phyloP scores from a whole-genome alignment of 2,888 invertebrate species.

The Lochmaea crataegi region DNA sequence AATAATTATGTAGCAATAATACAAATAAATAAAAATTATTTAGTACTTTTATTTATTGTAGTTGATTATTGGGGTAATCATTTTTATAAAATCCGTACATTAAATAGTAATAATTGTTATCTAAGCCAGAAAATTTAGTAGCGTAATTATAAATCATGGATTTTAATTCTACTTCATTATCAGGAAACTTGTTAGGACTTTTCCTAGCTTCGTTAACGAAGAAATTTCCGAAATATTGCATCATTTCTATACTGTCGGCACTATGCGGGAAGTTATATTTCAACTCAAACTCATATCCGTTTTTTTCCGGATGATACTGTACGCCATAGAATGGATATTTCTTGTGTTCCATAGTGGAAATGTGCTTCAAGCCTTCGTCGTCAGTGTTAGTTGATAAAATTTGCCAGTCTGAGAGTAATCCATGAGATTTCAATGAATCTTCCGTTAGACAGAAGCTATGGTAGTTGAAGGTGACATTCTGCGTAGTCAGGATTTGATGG shows the following conservation, averaged over 20 bases:
- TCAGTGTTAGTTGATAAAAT: constrained; percentile 80
- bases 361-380: constrained; percentile 72
- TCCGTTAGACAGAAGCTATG: constrained; percentile 65
- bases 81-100: constrained; percentile 75
- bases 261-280: constrained; percentile 75
- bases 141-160: constrained; percentile 80
- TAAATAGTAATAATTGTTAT: constrained; percentile 71
- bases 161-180: constrained; percentile 64
- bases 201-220: constrained; percentile 82
- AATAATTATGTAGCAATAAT: no score
- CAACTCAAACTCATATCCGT: constrained; percentile 79
- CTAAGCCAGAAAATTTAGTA: constrained; percentile 71
- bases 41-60: no score
- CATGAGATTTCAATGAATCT: constrained; percentile 66
- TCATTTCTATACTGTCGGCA: constrained; percentile 71
- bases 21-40: no score
- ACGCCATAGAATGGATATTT: constrained; percentile 82
- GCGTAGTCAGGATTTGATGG: constrained; percentile 71
- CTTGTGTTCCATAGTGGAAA: constrained; percentile 81
- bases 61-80: constrained; percentile 39
- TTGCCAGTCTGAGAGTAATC: constrained; percentile 73
- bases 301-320: constrained; percentile 94
- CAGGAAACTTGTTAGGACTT: constrained; percentile 71
- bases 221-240: constrained; percentile 85
- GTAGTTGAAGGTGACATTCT: constrained; percentile 68